Percentiles rank a stretch among this genome's conserved stretches.
phyloP scores from a whole-genome alignment of 1,140 invertebrate genomes.

The Mamestra configurata region DNA sequence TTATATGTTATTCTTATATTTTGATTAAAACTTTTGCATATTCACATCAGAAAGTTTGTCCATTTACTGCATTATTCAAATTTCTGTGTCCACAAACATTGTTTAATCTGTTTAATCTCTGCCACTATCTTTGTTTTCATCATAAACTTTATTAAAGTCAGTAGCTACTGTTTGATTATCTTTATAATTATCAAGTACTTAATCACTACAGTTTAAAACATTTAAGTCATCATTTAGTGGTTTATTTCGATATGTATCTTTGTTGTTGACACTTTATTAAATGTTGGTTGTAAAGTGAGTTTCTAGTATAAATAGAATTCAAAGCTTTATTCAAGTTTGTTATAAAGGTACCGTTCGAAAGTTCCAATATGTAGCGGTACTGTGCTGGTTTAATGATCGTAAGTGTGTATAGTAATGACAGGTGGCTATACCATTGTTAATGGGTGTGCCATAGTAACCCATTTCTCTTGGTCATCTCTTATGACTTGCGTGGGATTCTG shows the following conservation, averaged over 20 bases:
- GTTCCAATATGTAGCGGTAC: background rate
- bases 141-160: slow-evolving; percentile 26
- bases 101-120: slow-evolving; percentile 34
- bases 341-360: background rate
- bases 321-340: background rate
- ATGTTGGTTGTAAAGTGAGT: background rate
- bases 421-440: slow-evolving; percentile 39
- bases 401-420: slow-evolving; percentile 41
- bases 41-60: background rate
- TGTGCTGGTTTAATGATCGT: slow-evolving; percentile 13
- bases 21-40: slow-evolving; percentile 4
- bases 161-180: slow-evolving; percentile 35
- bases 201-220: slow-evolving; percentile 5
- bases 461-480: slow-evolving; percentile 37
- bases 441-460: slow-evolving; percentile 20
- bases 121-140: slow-evolving; percentile 37
- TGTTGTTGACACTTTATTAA: background rate
- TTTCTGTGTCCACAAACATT: slow-evolving; percentile 13
- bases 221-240: slow-evolving; percentile 14
- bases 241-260: background rate
- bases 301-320: background rate
- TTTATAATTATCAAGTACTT: slow-evolving; percentile 39
- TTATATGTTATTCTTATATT: background rate
- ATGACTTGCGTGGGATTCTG: slow-evolving; percentile 23
- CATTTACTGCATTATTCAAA: slow-evolving; percentile 25